Base-by-base conservation (phyloP, 2,888 invertebrate genomes). In the Nebria brevicollis region DNA sequence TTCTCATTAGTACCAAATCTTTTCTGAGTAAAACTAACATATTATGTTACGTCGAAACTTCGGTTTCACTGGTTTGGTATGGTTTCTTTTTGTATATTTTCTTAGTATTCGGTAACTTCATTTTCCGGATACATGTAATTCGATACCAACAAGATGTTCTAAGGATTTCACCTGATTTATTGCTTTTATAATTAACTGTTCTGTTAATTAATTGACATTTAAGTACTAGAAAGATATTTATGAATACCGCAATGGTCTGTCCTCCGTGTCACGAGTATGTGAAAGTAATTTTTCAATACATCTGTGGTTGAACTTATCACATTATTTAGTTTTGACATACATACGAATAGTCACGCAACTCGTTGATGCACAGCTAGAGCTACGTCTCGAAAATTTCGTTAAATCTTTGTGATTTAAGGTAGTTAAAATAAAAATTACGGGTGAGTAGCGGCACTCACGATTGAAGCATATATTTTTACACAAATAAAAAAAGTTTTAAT, bases 111-210 rank as follows among this genome's bases (percentile, higher is more conserved):
- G 75, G 54, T 75, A 75, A 75, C 75, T 64, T 64, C 43, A 25
- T 75, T 75, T 54, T 64, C 64, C 54, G 41, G 8, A 54, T 54
- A 13, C 70, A 42, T 41, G 73, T 41, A 73, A 73, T 43, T 1
- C 41, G 43, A 73, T 1, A 73, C 73, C 41, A 11, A 13, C 7
- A 20, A 1, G 43, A 11, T 43, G 42, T 64, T 34, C 10, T 66
- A 34, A 42, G 76, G 66, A 76, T 76, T 66, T 66, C 41, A 34
- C 26, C 42, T 76, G 76, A 76, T 76, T 76, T 76, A 76, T 76
- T 20, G 66, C 65, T 76, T 76, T 76, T 76, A 76, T 76, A 76
- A 76, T 76, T 76, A 76, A 34, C 66, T 76, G 66, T 41, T 66
- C 64, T 15, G 65, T 65, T 76, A 76, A 76, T 76, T 76, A 76